Percentiles rank a stretch among this genome's conserved stretches.
Evolutionary conservation across 2,113 vertebrate genomes (phyloP).

Genomic region (Zosterops hypoxanthus): DNA sequence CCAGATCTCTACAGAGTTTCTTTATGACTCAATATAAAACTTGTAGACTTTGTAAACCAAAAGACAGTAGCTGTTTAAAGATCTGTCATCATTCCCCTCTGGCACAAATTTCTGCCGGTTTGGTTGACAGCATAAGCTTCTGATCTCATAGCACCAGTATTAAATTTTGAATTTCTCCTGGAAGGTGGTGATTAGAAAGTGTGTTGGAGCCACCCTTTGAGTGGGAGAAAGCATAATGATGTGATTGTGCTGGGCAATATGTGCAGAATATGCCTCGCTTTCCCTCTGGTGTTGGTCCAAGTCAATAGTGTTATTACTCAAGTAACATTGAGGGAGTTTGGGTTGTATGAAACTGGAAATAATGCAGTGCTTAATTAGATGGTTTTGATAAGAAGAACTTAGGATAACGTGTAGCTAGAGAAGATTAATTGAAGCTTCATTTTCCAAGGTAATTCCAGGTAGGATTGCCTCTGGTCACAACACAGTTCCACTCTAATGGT

Average conservation of each 20-base stretch:
- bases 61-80: not conserved
- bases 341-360: not conserved
- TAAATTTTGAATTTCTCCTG: not conserved
- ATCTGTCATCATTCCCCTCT: not conserved
- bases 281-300: not conserved
- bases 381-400: conserved; percentile 20
- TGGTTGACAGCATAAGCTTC: not conserved
- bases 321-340: not conserved
- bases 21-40: not conserved
- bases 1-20: not conserved
- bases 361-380: conserved; percentile 38
- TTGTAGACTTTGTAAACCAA: not conserved
- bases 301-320: not conserved
- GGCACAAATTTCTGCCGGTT: not conserved
- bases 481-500: not conserved
- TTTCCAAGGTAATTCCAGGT: conserved; percentile 10
- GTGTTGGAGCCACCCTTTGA: not conserved
- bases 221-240: not conserved
- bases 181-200: not conserved
- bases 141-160: not conserved
- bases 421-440: conserved; percentile 48
- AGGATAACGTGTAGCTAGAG: not conserved
- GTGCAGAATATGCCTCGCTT: not conserved
- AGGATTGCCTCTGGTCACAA: conserved; percentile 28
- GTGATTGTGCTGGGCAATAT: not conserved